Evolutionary conservation across 2,797 vertebrate genomes (phyloP).

Genomic region (Diglossa cyanea): DNA sequence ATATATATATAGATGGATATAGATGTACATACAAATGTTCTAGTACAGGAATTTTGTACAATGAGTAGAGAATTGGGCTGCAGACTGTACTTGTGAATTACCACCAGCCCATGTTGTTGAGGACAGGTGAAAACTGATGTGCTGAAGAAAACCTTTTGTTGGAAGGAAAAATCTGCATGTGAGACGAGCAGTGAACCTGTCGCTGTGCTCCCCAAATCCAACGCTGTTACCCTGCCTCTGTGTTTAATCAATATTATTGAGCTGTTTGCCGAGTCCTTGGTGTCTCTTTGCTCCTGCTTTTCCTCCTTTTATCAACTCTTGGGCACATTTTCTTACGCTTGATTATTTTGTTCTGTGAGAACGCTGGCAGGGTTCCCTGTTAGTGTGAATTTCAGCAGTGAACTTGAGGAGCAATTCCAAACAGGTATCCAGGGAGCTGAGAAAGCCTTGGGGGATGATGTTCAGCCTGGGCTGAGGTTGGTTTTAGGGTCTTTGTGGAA

Average conservation of each 20-base stretch:
- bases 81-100: fast-evolving
- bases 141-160: not conserved
- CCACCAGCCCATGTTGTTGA: not conserved
- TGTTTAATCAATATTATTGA: not conserved
- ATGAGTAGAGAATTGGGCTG: not conserved
- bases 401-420: not conserved
- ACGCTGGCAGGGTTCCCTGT: not conserved
- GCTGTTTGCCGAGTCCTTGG: not conserved
- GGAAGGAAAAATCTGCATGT: not conserved
- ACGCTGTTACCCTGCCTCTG: not conserved
- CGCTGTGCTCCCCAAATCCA: not conserved
- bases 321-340: not conserved
- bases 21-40: not conserved
- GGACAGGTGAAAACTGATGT: not conserved
- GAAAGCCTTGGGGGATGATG: not conserved
- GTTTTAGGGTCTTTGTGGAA: not conserved
- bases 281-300: not conserved
- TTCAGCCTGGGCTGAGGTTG: not conserved
- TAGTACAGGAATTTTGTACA: not conserved
- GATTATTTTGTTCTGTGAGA: not conserved
- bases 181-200: fast-evolving
- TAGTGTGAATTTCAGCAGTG: not conserved
- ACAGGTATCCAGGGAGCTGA: not conserved
- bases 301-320: not conserved
- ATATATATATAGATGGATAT: fast-evolving